Base-by-base conservation (phyloP, 37 sponge, comb jelly and placozoan genomes). In the Crambe crambe region DNA sequence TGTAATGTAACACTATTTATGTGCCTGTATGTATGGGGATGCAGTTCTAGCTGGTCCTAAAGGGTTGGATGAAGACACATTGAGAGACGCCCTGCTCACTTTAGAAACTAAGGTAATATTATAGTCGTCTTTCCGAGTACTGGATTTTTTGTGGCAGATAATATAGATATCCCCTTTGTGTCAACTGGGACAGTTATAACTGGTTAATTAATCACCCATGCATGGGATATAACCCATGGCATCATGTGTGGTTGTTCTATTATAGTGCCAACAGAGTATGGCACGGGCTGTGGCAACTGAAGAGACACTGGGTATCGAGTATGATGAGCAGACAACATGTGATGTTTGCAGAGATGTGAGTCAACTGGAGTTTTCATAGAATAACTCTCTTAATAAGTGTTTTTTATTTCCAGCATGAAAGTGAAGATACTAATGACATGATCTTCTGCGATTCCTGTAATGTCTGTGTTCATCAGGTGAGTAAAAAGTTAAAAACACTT, bases 391-490 rank as follows among this genome's bases (percentile, higher is more conserved):
- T n/a, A n/a, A n/a, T n/a, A n/a, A n/a, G n/a, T n/a, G 26, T 26
- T 44, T 21, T 18, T 36, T 29, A 20, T 17, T 38, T 66, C 59
- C 67, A 95, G 96, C 63, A 60, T 60, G 93, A 96, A 38, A 80
- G 93, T 80, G 96, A 96, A 79, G 95, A 94, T 23, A 72, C 70
- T 39, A 99, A 99, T 81, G 99, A 94, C 44, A 94, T 99, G 89
- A 89, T 99, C 20, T 99, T 99, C 78, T 99, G 99, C 81, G 99
- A 99, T 63, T 44, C 44, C 3, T 99, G 99, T 51, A 96, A 99
- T 61, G 81, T 99, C 34, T 99, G 99, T 85, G 95, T 99, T 29
- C 99, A 99, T 42, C 99, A 99, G 91, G 89, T 93, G 63, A 73
- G 59, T 59, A 2, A 12, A 5, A n/a, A n/a, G n/a, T n/a, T n/a